phyloP scores from a whole-genome alignment of 1,140 invertebrate genomes.

The Penaeus chinensis region DNA sequence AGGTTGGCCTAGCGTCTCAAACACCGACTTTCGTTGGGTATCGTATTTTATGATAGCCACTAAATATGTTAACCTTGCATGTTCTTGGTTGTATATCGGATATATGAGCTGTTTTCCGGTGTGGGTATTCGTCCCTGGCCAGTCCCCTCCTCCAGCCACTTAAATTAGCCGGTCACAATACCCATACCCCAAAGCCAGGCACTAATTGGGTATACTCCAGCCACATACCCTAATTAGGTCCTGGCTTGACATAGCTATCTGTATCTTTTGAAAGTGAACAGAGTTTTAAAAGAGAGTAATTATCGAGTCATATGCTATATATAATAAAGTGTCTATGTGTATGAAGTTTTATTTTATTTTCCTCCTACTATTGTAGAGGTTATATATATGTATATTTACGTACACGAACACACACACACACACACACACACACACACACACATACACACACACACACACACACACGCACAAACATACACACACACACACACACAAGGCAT shows the following conservation, averaged over 20 bases:
- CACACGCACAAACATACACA: too few species aligned
- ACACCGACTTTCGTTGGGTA: conserved; percentile 27
- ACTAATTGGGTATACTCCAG: conserved; percentile 59
- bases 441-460: too few species aligned
- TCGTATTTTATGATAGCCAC: conserved; percentile 16
- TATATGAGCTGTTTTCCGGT: conserved; percentile 25
- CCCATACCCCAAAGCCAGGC: conserved; percentile 43
- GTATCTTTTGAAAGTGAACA: conserved; percentile 33
- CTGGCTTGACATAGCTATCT: conserved; percentile 37
- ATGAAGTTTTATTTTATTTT: conserved; percentile 35
- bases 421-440: too few species aligned
- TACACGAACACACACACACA: too few species aligned
- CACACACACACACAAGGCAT: too few species aligned
- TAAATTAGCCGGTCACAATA: conserved; percentile 52
- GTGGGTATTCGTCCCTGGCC: conserved; percentile 48
- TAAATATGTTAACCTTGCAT: conserved; percentile 29
- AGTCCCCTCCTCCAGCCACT: conserved; percentile 54
- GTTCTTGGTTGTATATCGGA: conserved; percentile 46
- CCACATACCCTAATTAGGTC: conserved; percentile 59
- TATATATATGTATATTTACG: too few species aligned
- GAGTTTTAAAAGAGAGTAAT: conserved; percentile 46
- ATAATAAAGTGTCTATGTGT: conserved; percentile 61
- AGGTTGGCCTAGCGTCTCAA: conserved; percentile 49
- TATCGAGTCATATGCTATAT: conserved; percentile 51
- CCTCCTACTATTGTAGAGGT: not conserved